Percentiles rank a stretch among this genome's conserved stretches.
phyloP scores from a whole-genome alignment of 2,888 invertebrate species.

The Drosophila neotestacea region DNA sequence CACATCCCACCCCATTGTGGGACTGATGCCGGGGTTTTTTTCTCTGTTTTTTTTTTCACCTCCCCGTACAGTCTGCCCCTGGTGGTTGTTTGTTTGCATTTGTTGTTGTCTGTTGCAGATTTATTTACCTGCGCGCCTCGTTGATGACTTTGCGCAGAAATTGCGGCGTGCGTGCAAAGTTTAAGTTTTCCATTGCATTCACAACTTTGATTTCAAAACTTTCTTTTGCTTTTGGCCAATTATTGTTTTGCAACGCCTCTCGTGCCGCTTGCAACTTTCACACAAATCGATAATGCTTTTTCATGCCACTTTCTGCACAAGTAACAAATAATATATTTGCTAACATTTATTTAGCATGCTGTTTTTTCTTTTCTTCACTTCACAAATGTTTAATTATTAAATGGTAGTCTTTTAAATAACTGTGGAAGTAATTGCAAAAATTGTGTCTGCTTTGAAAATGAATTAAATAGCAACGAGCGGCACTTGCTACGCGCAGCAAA shows the following conservation, averaged over 20 bases:
- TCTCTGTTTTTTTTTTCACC: background rate
- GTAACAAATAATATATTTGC: slow-evolving; percentile 3
- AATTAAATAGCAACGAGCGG: slow-evolving; percentile 31
- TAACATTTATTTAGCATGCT: slow-evolving; percentile 14
- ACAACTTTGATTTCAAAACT: slow-evolving; percentile 62
- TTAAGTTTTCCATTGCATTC: slow-evolving; percentile 83
- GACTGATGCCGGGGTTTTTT: slow-evolving; percentile 12
- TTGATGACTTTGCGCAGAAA: slow-evolving; percentile 84
- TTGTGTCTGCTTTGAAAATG: slow-evolving; percentile 10
- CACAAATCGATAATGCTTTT: slow-evolving; percentile 68
- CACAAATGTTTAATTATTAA: slow-evolving; percentile 14
- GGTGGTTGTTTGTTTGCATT: slow-evolving; percentile 45
- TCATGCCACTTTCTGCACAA: slow-evolving; percentile 27
- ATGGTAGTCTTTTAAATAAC: slow-evolving; percentile 4
- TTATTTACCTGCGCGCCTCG: slow-evolving; percentile 81
- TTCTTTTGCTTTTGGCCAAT: slow-evolving; percentile 55
- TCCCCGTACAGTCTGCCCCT: slow-evolving; percentile 33
- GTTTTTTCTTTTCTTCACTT: slow-evolving; percentile 6
- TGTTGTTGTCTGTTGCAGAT: slow-evolving; percentile 43
- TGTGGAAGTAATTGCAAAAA: slow-evolving; percentile 27
- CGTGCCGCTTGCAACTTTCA: slow-evolving; percentile 61
- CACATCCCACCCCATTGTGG: slow-evolving; percentile 40
- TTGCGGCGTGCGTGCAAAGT: slow-evolving; percentile 83
- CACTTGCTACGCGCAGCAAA: slow-evolving; percentile 70
- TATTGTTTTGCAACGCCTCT: slow-evolving; percentile 33